Evolutionary conservation across 2,888 invertebrate genomes (phyloP).

Genomic region (Lycocerus yunnanus): DNA sequence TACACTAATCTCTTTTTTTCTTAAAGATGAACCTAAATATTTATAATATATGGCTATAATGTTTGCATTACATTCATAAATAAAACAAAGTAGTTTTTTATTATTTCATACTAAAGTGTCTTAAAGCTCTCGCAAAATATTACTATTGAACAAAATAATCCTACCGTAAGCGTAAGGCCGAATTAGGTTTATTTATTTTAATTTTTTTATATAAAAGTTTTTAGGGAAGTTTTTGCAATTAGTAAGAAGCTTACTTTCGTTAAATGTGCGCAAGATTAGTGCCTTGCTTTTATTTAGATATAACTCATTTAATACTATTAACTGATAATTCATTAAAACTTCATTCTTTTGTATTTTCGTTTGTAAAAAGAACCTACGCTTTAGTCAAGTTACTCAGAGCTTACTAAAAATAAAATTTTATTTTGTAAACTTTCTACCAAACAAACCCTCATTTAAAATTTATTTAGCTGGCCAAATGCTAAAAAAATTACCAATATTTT

Average conservation of each 20-base stretch:
- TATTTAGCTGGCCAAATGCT: neutral
- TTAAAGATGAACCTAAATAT: neutral
- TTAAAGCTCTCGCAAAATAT: neutral
- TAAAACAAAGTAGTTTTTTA: neutral
- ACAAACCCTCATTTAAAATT: neutral
- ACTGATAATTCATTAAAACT: neutral
- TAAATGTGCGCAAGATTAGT: neutral
- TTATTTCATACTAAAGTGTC: neutral
- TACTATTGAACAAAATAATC: neutral
- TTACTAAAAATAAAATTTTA: neutral
- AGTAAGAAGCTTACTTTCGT: neutral
- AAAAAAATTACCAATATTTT: too few species aligned
- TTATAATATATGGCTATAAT: neutral
- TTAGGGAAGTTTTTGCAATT: neutral
- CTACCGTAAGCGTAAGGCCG: neutral
- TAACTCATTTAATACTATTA: neutral
- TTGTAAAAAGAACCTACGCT: neutral
- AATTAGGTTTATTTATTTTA: neutral
- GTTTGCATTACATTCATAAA: neutral
- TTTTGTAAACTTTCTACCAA: neutral
- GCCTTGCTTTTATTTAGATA: neutral
- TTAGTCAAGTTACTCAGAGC: neutral
- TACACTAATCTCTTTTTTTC: neutral
- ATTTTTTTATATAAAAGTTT: neutral
- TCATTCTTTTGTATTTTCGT: neutral